These are phyloP conservation scores for Syngnathus scovelli DNA, from an alignment of 2,113 vertebrate species.

Conservation along the genomic window DNA sequence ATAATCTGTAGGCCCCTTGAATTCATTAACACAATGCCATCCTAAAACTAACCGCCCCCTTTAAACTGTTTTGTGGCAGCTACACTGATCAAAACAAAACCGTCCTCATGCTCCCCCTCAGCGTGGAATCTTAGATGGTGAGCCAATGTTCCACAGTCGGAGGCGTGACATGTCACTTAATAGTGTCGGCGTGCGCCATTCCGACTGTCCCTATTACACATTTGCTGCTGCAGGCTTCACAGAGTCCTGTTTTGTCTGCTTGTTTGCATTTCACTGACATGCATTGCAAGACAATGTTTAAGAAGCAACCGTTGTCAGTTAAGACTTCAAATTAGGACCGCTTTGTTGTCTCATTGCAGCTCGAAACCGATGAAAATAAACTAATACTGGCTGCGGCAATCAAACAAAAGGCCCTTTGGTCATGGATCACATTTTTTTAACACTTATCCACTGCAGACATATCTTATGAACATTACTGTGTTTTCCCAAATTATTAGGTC, in stretches of 20 bases:
- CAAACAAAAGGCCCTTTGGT: neutral
- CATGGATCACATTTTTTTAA: neutral
- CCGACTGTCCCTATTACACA: neutral
- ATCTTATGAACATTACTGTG: neutral
- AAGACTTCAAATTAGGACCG: neutral
- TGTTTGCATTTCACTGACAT: neutral
- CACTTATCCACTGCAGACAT: neutral
- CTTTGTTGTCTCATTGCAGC: neutral
- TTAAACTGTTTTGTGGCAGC: neutral
- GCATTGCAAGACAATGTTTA: neutral
- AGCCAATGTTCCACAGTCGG: constrained; percentile 4
- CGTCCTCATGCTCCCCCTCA: neutral
- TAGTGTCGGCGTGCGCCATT: neutral
- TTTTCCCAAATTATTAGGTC: neutral
- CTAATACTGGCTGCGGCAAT: neutral
- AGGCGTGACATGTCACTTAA: constrained; percentile 8
- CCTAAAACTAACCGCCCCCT: neutral
- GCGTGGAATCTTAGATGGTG: constrained; percentile 1
- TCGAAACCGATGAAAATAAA: neutral
- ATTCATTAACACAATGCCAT: neutral
- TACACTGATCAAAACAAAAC: neutral
- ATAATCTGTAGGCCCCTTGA: neutral
- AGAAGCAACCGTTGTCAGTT: neutral
- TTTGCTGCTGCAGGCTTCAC: neutral
- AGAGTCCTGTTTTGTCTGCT: neutral